A percentile compares a stretch with the other conserved stretches of the same genome.
These are phyloP conservation scores for Sialia sialis DNA, from an alignment of 2,113 vertebrate genomes.

Conservation along the genomic window DNA sequence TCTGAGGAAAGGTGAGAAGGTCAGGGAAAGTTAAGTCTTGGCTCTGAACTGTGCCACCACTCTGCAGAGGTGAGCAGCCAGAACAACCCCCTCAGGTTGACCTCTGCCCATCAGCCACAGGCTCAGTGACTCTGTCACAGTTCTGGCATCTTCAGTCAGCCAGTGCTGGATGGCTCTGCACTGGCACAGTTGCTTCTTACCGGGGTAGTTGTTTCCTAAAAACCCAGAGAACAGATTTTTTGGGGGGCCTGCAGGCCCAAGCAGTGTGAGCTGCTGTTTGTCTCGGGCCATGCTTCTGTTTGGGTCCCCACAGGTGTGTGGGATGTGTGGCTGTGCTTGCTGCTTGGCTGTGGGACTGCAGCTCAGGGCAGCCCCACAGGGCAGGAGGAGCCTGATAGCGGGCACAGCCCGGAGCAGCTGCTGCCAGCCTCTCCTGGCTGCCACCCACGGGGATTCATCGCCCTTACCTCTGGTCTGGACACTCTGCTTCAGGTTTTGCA, in stretches of 20 bases:
- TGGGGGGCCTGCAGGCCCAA: background rate
- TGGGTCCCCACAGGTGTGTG: background rate
- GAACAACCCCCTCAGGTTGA: background rate
- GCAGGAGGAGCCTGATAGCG: background rate
- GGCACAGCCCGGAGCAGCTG: background rate
- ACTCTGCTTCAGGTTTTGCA: background rate
- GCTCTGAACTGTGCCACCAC: background rate
- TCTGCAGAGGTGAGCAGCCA: background rate
- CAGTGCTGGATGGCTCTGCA: background rate
- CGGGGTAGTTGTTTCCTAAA: background rate
- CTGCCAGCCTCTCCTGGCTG: background rate
- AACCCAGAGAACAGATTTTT: background rate
- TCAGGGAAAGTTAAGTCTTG: background rate
- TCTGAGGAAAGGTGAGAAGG: background rate
- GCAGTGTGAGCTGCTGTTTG: background rate
- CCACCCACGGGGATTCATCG: background rate
- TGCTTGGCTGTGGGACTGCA: background rate
- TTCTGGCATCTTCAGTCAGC: background rate
- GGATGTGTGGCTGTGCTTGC: background rate
- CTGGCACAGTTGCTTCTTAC: background rate
- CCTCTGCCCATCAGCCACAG: background rate
- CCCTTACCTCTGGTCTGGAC: background rate
- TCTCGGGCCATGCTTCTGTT: rapidly evolving
- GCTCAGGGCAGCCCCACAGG: background rate
- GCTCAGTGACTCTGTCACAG: background rate